Evolutionary conservation across 2,888 invertebrate species (phyloP).

Genomic region (Mimachlamys varia): DNA sequence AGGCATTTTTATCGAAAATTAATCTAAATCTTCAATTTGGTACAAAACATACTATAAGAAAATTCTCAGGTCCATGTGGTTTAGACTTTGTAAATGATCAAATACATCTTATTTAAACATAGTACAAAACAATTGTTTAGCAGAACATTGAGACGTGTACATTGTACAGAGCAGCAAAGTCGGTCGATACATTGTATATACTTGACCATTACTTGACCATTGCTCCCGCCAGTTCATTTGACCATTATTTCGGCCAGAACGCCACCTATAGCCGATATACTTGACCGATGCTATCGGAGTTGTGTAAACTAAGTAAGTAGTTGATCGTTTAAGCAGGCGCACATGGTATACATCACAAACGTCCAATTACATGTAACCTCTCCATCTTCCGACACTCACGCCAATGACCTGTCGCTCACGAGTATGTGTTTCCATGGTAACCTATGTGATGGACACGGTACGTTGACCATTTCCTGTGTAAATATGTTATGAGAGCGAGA

Average conservation of each 20-base stretch:
- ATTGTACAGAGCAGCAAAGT: too few species aligned
- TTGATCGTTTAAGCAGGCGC: not conserved
- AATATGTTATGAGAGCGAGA: not conserved
- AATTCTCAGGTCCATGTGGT: too few species aligned
- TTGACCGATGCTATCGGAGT: not conserved
- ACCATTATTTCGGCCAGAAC: too few species aligned
- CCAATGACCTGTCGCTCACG: not conserved
- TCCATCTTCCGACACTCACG: not conserved
- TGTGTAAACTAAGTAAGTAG: not conserved
- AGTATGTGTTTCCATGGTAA: not conserved
- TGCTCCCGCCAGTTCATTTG: not conserved
- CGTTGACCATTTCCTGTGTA: conserved; percentile 26
- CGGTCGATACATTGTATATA: too few species aligned
- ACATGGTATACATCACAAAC: not conserved
- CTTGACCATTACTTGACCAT: too few species aligned
- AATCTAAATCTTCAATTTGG: too few species aligned
- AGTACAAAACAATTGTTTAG: too few species aligned
- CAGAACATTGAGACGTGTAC: too few species aligned
- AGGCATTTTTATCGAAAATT: too few species aligned
- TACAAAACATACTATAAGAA: too few species aligned
- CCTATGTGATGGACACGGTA: not conserved
- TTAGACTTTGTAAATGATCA: too few species aligned
- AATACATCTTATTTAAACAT: too few species aligned
- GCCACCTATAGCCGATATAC: not conserved
- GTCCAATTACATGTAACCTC: conserved; percentile 5